Evolutionary conservation across 2,113 vertebrate genomes (phyloP).

Genomic region (Scomber japonicus): DNA sequence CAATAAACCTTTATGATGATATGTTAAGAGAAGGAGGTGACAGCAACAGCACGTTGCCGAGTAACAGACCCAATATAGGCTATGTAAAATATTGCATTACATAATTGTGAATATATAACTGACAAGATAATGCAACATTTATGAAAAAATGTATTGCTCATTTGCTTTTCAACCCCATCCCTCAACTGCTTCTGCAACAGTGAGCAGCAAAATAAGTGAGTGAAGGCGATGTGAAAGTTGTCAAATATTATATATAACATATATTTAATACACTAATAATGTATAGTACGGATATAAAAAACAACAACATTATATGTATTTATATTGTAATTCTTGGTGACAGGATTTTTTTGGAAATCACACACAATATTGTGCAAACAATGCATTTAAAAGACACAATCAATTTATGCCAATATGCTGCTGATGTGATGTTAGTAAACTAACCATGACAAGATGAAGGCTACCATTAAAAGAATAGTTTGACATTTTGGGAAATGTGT

Average conservation of each 20-base stretch:
- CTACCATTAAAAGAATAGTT: background rate
- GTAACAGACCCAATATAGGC: conserved; percentile 29
- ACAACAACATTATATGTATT: background rate
- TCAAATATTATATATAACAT: background rate
- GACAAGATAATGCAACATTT: conserved; percentile 12
- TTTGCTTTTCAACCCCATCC: background rate
- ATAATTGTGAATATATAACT: conserved; percentile 12
- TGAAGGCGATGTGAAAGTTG: background rate
- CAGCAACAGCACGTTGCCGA: conserved; percentile 5
- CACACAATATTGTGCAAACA: background rate
- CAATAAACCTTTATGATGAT: conserved; percentile 17
- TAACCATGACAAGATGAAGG: background rate
- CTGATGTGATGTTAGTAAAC: background rate
- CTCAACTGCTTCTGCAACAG: conserved; percentile 1
- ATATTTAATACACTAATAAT: too few species aligned
- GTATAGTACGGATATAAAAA: background rate
- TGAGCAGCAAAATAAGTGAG: background rate
- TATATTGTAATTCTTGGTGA: background rate
- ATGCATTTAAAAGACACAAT: background rate
- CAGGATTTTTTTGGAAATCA: too few species aligned
- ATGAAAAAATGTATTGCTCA: background rate
- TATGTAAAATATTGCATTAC: conserved; percentile 13
- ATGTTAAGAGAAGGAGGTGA: conserved; percentile 31
- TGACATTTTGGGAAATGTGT: background rate
- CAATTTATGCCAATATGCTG: background rate